phyloP scores from a whole-genome alignment of 1,140 invertebrate species.

The Oscheius sp. region DNA sequence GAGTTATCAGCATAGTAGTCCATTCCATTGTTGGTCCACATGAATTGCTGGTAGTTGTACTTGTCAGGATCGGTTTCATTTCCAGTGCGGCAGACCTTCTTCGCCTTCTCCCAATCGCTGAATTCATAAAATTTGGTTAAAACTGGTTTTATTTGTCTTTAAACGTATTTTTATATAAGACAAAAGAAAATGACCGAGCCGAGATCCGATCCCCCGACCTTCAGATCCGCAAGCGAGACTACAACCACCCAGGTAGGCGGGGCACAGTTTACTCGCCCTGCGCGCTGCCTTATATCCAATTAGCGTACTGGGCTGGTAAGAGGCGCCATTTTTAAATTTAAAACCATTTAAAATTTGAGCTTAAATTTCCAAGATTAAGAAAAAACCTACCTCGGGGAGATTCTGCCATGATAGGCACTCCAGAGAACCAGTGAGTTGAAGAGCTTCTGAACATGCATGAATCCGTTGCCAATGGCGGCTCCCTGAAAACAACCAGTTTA shows the following conservation, averaged over 20 bases:
- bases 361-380: background rate
- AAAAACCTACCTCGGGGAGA: constrained; percentile 28
- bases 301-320: too few species aligned
- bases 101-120: constrained; percentile 37
- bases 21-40: constrained; percentile 17
- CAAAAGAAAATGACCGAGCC: background rate
- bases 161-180: too few species aligned
- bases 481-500: constrained; percentile 13
- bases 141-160: too few species aligned
- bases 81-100: constrained; percentile 10
- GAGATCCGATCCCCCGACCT: too few species aligned
- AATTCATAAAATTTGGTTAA: background rate
- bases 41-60: constrained; percentile 29
- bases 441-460: constrained; percentile 35
- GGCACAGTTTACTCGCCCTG: too few species aligned
- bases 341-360: too few species aligned
- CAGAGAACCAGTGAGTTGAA: constrained; percentile 37
- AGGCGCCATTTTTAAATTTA: too few species aligned
- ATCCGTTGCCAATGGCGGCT: constrained; percentile 40
- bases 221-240: too few species aligned
- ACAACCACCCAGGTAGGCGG: too few species aligned
- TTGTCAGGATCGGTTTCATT: constrained; percentile 17
- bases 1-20: constrained; percentile 24
- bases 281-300: too few species aligned
- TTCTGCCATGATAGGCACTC: constrained; percentile 36